phyloP scores from a whole-genome alignment of 1,140 invertebrate genomes.

The Drosophila suzukii region DNA sequence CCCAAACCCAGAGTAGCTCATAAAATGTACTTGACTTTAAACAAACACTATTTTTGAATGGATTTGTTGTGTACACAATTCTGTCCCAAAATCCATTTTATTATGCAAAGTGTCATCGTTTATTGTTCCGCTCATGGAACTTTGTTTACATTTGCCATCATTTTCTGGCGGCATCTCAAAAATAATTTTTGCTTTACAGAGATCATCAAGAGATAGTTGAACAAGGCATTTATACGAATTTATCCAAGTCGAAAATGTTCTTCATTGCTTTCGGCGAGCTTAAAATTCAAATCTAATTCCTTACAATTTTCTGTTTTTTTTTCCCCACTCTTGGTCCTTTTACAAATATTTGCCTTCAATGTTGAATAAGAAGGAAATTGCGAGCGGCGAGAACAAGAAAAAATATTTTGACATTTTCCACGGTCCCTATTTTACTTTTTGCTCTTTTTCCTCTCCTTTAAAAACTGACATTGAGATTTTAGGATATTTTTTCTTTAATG shows the following conservation, averaged over 20 bases:
- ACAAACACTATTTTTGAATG: constrained; percentile 9
- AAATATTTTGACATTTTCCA: constrained; percentile 47
- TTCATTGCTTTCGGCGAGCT: constrained; percentile 18
- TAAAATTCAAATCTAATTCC: constrained; percentile 42
- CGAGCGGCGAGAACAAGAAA: constrained; percentile 20
- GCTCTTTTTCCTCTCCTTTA: constrained; percentile 5
- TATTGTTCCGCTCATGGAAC: constrained; percentile 27
- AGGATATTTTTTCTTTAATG: background rate
- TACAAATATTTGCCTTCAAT: constrained; percentile 44
- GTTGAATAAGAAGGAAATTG: constrained; percentile 22
- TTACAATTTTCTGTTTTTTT: constrained; percentile 14
- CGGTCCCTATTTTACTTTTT: constrained; percentile 5
- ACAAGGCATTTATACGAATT: constrained; percentile 37
- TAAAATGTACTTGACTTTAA: constrained; percentile 7
- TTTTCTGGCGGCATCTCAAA: constrained; percentile 28
- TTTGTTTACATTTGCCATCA: constrained; percentile 33
- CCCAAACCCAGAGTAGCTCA: background rate
- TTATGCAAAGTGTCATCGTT: constrained; percentile 45
- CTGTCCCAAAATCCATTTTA: constrained; percentile 31
- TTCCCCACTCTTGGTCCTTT: constrained; percentile 13
- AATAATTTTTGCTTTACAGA: constrained; percentile 31
- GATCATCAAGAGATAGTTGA: constrained; percentile 48
- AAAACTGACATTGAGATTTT: constrained; percentile 7
- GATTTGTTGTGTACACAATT: constrained; percentile 12
- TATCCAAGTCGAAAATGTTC: constrained; percentile 26